These are phyloP conservation scores for Bradypus variegatus DNA, from an alignment of 2,797 vertebrate genomes.

Conservation along the genomic window DNA sequence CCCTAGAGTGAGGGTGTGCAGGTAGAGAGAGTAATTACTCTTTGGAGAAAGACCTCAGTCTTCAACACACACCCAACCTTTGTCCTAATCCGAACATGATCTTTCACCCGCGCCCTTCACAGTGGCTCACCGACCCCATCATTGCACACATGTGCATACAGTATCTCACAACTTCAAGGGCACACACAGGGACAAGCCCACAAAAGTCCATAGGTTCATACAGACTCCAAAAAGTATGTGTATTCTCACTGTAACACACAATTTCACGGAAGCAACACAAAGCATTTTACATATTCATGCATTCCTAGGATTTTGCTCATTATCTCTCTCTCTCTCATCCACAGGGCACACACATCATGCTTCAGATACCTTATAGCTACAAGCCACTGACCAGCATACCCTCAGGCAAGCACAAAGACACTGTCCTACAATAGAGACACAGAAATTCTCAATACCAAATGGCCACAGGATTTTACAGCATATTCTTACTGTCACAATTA, in stretches of 20 bases:
- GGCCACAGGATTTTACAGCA: not conserved
- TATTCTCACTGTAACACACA: not conserved
- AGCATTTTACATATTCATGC: not conserved
- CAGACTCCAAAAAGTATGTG: not conserved
- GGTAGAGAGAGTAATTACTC: not conserved
- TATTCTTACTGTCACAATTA: not conserved
- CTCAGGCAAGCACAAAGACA: not conserved
- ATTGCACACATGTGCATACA: accelerated
- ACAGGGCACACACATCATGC: not conserved
- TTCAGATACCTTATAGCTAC: not conserved
- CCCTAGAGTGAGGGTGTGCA: not conserved
- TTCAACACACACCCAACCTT: not conserved
- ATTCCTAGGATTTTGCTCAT: not conserved
- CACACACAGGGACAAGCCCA: not conserved
- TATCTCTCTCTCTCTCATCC: not conserved
- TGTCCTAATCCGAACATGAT: not conserved
- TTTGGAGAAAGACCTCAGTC: not conserved
- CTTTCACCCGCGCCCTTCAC: not conserved
- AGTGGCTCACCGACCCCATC: not conserved
- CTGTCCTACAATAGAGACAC: not conserved
- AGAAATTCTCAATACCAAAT: not conserved
- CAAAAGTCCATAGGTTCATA: not conserved
- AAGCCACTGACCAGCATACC: not conserved
- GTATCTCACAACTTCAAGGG: not conserved
- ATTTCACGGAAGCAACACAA: not conserved